Base-by-base conservation (phyloP, 2,888 invertebrate genomes). In the Eurois occulta region DNA sequence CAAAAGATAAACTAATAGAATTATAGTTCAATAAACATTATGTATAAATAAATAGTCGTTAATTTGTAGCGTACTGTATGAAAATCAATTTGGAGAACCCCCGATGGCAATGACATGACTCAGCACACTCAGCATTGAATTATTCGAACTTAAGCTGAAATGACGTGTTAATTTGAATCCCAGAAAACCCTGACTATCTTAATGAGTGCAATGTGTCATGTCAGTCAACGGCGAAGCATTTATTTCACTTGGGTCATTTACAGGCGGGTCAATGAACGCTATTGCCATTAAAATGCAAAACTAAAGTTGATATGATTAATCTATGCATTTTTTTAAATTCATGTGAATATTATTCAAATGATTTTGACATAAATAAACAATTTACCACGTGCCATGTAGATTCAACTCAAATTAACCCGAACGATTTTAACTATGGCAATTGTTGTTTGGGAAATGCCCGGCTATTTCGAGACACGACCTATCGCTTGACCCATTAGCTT, bases 61-160 rank as follows among this genome's bases (percentile, higher is more conserved):
- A 38, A 16, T 60, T 43, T 28, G 24, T 48, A 46, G 11, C 7
- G 11, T 28, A 4, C 55, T 46, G 3, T 38, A 46, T 16, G 7
- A 41, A 60, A 32, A 48, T 16, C 1, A 48, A 67, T 77, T 52
- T 65, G 77, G 24, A 65, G 55, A 77, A 7, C 7, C 52, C 41
- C 38, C 35, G 46, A 46, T 64, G 64, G 11, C 38, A 64, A 64
- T 64, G 24, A 24, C 10, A 60, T 41, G 66, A 78, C n/a, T 11
- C 28, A 18, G 32, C n/a, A 66, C n/a, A 78, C n/a, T 11, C 28
- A 18, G 32, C n/a, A 66, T 32, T 46, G 0, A 38, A 65, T 18
- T 38, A 52, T 48, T 32, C 2, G 16, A 62, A 41, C n/a, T 38
- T 8, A n/a, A n/a, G n/a, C 11, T 18, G 32, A 32, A 18, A 11